A percentile compares a stretch with the other conserved stretches of the same genome.
These are phyloP conservation scores for Riparia riparia DNA, from an alignment of 2,113 vertebrate genomes.

Conservation along the genomic window DNA sequence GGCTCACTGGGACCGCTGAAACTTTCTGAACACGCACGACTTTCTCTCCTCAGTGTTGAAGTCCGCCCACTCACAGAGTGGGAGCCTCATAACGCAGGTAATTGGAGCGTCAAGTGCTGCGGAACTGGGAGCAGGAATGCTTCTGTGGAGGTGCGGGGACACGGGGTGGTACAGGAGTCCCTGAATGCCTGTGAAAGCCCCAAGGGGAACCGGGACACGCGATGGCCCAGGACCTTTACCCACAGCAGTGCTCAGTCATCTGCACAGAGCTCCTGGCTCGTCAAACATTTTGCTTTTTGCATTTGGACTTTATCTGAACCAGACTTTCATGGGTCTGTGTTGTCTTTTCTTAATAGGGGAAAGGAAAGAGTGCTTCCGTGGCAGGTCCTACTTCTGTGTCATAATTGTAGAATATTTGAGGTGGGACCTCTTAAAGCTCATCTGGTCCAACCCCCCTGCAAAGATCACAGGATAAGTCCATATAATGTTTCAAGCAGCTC, in stretches of 20 bases:
- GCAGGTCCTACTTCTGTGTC: not conserved
- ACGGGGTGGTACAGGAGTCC: too few relatives aligned
- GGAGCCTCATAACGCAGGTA: constrained; percentile 49
- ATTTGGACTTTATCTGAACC: not conserved
- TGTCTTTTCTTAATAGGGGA: not conserved
- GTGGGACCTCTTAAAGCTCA: not conserved
- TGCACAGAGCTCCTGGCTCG: accelerated
- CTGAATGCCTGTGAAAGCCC: not conserved
- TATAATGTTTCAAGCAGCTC: not conserved
- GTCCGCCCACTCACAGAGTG: constrained; percentile 53
- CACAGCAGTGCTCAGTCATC: accelerated
- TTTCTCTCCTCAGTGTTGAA: not conserved
- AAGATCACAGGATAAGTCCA: accelerated
- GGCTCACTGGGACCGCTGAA: not conserved
- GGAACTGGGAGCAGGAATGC: not conserved
- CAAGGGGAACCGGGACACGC: accelerated
- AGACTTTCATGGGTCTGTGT: accelerated
- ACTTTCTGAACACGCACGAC: not conserved
- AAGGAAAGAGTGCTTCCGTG: not conserved
- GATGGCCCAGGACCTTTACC: accelerated
- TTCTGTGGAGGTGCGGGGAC: not conserved
- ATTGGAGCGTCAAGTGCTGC: not conserved
- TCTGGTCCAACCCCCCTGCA: not conserved
- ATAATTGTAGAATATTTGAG: not conserved
- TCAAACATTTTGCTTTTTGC: accelerated